phyloP scores from a whole-genome alignment of 2,888 invertebrate genomes.

The Diabrotica balteata region DNA sequence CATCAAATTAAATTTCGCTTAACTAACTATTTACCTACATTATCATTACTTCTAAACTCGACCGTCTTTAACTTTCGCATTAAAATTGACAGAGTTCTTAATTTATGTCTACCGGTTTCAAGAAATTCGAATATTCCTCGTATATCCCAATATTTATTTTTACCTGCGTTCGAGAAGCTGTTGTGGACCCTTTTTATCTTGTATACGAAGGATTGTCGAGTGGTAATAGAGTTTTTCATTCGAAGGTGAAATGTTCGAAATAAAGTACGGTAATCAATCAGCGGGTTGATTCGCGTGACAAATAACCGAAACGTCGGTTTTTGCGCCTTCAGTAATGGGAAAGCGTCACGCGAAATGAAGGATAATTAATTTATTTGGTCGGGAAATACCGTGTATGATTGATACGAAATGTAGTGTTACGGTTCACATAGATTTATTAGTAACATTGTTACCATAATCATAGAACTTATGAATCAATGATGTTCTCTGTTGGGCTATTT shows the following conservation, averaged over 20 bases:
- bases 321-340: constrained; percentile 25
- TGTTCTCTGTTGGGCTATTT: no score
- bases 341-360: constrained; percentile 25
- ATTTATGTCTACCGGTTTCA: no score
- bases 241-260: constrained; percentile 13
- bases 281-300: constrained; percentile 28
- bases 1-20: no score
- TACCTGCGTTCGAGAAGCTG: no score
- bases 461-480: constrained; percentile 1
- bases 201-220: not conserved
- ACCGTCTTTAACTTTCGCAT: no score
- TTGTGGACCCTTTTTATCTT: no score
- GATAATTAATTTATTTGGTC: constrained; percentile 27
- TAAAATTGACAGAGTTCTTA: no score
- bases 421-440: constrained; percentile 12
- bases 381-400: constrained; percentile 21
- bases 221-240: constrained; percentile 11
- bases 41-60: no score
- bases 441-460: constrained; percentile 13
- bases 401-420: constrained; percentile 15
- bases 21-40: no score
- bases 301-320: constrained; percentile 28
- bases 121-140: no score
- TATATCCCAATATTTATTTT: no score
- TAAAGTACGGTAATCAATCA: constrained; percentile 25